Base-by-base conservation (phyloP, 2,888 invertebrate species). In the Elegia similella region DNA sequence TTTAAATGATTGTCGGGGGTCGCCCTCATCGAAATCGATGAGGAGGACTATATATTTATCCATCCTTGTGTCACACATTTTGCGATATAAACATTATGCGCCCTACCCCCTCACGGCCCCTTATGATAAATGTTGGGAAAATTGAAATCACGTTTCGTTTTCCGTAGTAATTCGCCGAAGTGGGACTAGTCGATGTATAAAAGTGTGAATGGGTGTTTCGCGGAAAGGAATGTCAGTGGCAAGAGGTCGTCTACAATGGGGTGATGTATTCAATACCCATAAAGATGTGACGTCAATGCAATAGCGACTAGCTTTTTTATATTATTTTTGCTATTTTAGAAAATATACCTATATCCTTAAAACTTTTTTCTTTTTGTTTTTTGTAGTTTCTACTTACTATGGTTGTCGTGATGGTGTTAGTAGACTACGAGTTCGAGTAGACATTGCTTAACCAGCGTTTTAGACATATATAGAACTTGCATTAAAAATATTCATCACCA, bases 81-180 rank as follows among this genome's bases (percentile, higher is more conserved):
- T 38, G 38, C 38, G 5, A 38, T n/a, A 6, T 10, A 38, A 12
- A 38, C 2, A n/a, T 8, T 5, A 38, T 38, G 10, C n/a, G 38
- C 10, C 5, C 12, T 6, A 38, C n/a, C 10, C 55, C 55, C 57
- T 56, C 61, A 54, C 62, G 55, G 68, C 62, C 69, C 65, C 69
- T 73, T 80, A 82, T 84, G 80, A 84, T 82, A 82, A 85, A 86
- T 85, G 81, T 78, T 69, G 70, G 75, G 73, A 77, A 84, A 83
- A 84, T 84, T 84, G 78, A 82, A 83, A 84, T 83, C 80, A 76
- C 77, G 76, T 82, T 82, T 78, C 77, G 72, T 77, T 83, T 80
- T 65, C 72, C 72, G 70, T 71, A 74, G 70, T 76, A 72, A 78
- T 78, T 76, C 67, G 57, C 46, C 64, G 62, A 66, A 62, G 59